phyloP scores from a whole-genome alignment of 2,888 invertebrate genomes.

The Tetheella fluctuosa region DNA sequence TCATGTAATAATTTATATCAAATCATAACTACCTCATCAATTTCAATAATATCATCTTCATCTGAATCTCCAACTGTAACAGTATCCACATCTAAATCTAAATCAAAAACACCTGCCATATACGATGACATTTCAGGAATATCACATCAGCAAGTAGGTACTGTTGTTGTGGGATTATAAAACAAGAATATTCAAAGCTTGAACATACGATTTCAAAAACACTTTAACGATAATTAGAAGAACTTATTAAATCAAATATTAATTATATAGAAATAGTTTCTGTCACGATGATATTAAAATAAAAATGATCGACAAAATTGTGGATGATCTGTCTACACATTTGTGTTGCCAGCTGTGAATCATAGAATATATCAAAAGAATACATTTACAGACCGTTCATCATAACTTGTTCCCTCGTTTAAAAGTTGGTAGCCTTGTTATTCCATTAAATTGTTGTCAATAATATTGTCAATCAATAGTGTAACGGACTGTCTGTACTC shows the following conservation, averaged over 20 bases:
- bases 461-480: too few species aligned
- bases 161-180: constrained; percentile 40
- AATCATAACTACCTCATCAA: constrained; percentile 89
- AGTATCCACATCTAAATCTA: constrained; percentile 90
- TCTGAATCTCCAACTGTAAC: constrained; percentile 89
- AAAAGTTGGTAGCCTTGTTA: too few species aligned
- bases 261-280: neutral
- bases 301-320: neutral
- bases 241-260: neutral
- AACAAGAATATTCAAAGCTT: neutral
- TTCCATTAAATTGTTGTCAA: too few species aligned
- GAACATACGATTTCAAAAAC: neutral
- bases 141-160: constrained; percentile 79
- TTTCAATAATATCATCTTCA: constrained; percentile 95
- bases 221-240: neutral
- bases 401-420: too few species aligned
- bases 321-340: too few species aligned
- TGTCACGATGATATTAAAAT: constrained; percentile 2
- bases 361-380: too few species aligned
- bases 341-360: too few species aligned
- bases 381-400: too few species aligned
- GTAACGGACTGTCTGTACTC: too few species aligned
- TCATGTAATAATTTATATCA: constrained; percentile 24
- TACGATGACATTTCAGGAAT: constrained; percentile 83
- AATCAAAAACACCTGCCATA: constrained; percentile 96